Conservation (phyloP, 64 coral and sea anemone species). For the Platygyra sinensis region DNA sequence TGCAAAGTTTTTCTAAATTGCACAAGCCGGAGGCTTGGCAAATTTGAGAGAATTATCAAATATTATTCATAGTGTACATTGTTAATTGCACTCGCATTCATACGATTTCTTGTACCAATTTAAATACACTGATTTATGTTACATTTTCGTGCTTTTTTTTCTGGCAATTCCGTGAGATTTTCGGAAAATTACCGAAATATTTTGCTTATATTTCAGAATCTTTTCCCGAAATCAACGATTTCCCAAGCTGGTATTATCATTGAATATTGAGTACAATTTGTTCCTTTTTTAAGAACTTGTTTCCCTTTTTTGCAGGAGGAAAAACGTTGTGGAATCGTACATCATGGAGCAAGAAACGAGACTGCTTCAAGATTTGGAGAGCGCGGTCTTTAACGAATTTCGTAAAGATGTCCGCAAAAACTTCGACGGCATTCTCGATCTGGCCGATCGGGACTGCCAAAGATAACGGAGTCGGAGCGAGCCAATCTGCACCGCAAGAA, state of each 20-base stretch:
- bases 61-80: no score
- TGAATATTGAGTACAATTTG: background rate
- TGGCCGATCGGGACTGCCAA: background rate
- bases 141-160: no score
- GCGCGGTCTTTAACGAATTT: conserved; percentile 97
- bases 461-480: conserved; percentile 24
- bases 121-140: no score
- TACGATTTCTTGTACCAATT: no score
- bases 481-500: conserved; percentile 24
- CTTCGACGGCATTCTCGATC: conserved; percentile 77
- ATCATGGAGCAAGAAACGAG: conserved; percentile 80
- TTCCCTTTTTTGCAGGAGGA: conserved; percentile 47
- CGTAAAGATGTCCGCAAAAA: conserved; percentile 87
- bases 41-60: no score
- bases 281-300: background rate
- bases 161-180: no score
- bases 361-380: conserved; percentile 87
- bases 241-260: background rate
- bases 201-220: no score
- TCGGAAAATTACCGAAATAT: no score
- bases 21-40: no score
- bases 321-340: conserved; percentile 47
- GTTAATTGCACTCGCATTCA: no score
- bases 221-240: no score
- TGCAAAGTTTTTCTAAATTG: no score